phyloP scores from a whole-genome alignment of 2,888 invertebrate species.

The Oligia fasciuncula region DNA sequence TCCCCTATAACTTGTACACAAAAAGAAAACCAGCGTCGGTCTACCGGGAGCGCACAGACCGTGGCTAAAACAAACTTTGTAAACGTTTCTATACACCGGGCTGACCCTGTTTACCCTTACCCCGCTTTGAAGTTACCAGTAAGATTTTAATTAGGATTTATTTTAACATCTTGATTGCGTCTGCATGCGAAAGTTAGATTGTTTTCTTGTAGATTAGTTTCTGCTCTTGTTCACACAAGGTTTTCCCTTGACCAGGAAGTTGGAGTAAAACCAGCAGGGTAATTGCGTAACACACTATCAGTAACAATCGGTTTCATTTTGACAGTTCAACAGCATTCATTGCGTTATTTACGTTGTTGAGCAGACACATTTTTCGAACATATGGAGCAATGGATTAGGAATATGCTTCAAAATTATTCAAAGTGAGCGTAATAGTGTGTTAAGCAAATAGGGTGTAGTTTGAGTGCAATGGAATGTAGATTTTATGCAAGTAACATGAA shows the following conservation, averaged over 20 bases:
- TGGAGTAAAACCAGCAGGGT: not conserved
- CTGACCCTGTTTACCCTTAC: constrained; percentile 22
- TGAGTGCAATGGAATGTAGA: not conserved
- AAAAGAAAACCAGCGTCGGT: constrained; percentile 27
- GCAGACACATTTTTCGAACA: too few relatives aligned
- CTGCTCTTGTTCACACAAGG: constrained; percentile 1
- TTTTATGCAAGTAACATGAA: not conserved
- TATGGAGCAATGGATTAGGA: too few relatives aligned
- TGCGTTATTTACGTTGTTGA: too few relatives aligned
- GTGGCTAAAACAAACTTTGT: constrained; percentile 46
- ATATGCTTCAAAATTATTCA: too few relatives aligned
- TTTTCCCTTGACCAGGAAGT: not conserved
- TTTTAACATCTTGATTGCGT: constrained; percentile 37
- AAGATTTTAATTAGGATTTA: constrained; percentile 56
- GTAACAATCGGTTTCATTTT: too few relatives aligned
- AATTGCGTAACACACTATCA: too few relatives aligned
- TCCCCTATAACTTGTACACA: constrained; percentile 15
- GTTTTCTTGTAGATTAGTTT: constrained; percentile 42
- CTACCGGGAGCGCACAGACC: constrained; percentile 21
- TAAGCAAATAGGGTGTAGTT: not conserved
- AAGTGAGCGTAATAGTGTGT: too few relatives aligned
- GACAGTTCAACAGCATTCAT: too few relatives aligned
- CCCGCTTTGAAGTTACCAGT: constrained; percentile 28
- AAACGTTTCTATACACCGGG: constrained; percentile 33
- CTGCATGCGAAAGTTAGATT: constrained; percentile 13